Evolutionary conservation across 2,888 invertebrate species (phyloP).

Genomic region (Tinea semifulvella): DNA sequence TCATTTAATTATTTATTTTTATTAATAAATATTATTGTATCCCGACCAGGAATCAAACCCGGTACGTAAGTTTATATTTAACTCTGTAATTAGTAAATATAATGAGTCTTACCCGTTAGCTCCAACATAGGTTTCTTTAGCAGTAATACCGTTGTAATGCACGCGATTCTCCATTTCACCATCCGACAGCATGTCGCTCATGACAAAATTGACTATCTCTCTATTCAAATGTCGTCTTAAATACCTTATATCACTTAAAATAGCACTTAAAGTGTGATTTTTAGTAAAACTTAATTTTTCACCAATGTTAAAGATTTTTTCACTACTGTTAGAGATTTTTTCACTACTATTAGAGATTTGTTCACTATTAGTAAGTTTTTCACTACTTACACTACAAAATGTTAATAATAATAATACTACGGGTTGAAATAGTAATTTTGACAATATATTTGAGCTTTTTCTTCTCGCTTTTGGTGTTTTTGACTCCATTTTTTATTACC

Average conservation of each 20-base stretch:
- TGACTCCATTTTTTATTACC: constrained; percentile 45
- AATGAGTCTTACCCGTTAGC: constrained; percentile 65
- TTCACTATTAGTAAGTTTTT: constrained; percentile 27
- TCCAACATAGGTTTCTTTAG: constrained; percentile 72
- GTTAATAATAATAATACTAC: constrained; percentile 44
- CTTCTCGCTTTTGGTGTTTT: constrained; percentile 56
- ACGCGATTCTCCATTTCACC: constrained; percentile 75
- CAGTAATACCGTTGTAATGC: constrained; percentile 69
- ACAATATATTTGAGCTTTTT: constrained; percentile 45
- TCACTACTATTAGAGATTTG: not conserved
- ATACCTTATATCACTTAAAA: constrained; percentile 48
- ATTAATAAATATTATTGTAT: too few relatives aligned
- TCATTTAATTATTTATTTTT: too few relatives aligned
- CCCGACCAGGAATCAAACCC: too few relatives aligned
- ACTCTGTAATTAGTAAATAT: too few relatives aligned
- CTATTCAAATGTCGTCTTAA: constrained; percentile 48
- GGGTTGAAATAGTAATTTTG: constrained; percentile 44
- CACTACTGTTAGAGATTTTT: too few relatives aligned
- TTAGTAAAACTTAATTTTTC: not conserved
- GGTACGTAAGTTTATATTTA: too few relatives aligned
- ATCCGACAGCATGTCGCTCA: constrained; percentile 72
- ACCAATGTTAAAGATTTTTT: too few relatives aligned
- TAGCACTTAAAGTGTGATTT: constrained; percentile 11
- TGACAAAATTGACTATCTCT: constrained; percentile 68
- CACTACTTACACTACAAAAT: constrained; percentile 47